Evolutionary conservation across 2,113 vertebrate species (phyloP), one percentile per base, ranked within the genome.

Genomic region (Tachysurus vachellii): DNA sequence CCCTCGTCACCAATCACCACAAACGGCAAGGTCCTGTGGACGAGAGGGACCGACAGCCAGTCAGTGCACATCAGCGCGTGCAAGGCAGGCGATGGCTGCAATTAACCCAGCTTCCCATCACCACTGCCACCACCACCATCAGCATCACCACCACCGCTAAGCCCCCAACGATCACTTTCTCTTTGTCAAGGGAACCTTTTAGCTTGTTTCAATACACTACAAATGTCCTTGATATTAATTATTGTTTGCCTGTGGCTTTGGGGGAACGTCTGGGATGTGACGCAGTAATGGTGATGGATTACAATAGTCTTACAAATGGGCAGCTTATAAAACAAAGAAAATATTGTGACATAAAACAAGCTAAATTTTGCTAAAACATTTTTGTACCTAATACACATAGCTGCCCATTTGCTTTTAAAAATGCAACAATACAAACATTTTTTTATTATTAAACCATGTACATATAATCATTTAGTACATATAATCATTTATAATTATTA

Each of bases 1-100:
- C 75, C 68, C 54, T 73, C 64, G n/a, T 90, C 91, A 90, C 90
- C 84, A 89, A 87, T 92, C 90, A 91, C 80, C 56, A 68, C 68
- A 75, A 83, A 87, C 77, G 53, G 86, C 90, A 89, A 89, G 86
- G 89, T 90, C 84, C 54, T 54, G 42, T 61, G 62, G 89, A 92
- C 79, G 64, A 82, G 85, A n/a, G 70, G 90, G 87, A 81, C 64
- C 84, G 87, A 85, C 88, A 89, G 83, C 82, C 90, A 88, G 82
- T 79, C 88, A 88, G 82, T 84, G 86, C 57, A 76, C 80, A 80
- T 89, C 86, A 87, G 82, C 50, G 28, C 68, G 84, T 80, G 80
- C 85, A 77, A 86, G 84, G 80, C 80, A 82, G 85, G 76, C 81
- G 80, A 71, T 4, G 54, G 54, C 44, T 79, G 88, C 90, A 84